phyloP scores from a whole-genome alignment of 2,888 invertebrate species.

The Eucriotettix oculatus region DNA sequence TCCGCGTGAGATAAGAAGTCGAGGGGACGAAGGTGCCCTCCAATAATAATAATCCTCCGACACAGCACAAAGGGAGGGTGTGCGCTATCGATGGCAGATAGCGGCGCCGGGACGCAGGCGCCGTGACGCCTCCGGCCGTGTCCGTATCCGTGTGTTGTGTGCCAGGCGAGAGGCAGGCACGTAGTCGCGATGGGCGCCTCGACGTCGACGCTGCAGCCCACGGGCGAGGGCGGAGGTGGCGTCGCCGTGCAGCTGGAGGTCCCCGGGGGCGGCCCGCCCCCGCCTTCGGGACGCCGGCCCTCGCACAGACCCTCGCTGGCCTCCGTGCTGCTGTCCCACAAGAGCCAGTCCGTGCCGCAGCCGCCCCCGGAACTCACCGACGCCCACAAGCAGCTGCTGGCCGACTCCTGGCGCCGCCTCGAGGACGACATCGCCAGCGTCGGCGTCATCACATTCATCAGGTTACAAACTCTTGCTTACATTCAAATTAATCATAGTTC shows the following conservation, averaged over 20 bases:
- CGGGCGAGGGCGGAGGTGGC: neutral
- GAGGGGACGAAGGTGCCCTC: too few relatives aligned
- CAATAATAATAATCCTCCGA: too few relatives aligned
- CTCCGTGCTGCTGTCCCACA: neutral
- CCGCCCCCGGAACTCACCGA: slow-evolving; percentile 17
- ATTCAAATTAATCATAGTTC: too few relatives aligned
- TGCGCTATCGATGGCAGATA: too few relatives aligned
- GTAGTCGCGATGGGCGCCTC: neutral
- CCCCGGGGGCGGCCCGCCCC: neutral
- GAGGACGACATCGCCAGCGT: slow-evolving; percentile 27
- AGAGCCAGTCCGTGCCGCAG: neutral
- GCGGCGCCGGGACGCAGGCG: too few relatives aligned
- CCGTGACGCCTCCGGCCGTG: too few relatives aligned
- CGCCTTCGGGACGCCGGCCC: neutral
- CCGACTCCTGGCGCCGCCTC: slow-evolving; percentile 25
- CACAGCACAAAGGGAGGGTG: too few relatives aligned
- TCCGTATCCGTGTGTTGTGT: too few relatives aligned
- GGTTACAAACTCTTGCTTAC: slow-evolving; percentile 18
- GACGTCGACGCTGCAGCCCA: neutral
- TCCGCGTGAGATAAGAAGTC: too few relatives aligned
- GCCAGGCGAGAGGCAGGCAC: too few relatives aligned
- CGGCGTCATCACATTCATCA: slow-evolving; percentile 28
- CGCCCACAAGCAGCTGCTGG: slow-evolving; percentile 23
- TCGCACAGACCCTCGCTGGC: neutral
- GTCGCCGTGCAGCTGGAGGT: neutral